Conservation (phyloP, 2,113 vertebrate species). For the Corydoras maculifer region DNA sequence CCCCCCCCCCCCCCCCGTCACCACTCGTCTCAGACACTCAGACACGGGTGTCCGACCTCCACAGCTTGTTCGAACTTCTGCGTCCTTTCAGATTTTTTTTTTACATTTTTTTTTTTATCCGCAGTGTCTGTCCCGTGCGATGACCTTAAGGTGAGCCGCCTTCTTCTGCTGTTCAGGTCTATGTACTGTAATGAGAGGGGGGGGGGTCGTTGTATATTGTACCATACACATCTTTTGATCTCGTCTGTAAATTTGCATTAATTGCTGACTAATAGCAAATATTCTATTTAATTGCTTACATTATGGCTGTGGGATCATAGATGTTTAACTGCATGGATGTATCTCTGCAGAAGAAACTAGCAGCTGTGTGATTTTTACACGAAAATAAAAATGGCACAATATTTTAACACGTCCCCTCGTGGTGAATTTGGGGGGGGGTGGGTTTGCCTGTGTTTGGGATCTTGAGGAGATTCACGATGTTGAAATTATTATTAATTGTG, state of each 20-base stretch:
- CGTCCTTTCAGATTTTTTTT: slow-evolving; percentile 26
- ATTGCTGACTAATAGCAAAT: slow-evolving; percentile 89
- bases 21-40: too few relatives aligned
- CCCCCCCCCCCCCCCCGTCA: too few relatives aligned
- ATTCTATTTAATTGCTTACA: slow-evolving; percentile 89
- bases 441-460: too few relatives aligned
- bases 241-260: slow-evolving; percentile 91
- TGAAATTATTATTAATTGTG: too few relatives aligned
- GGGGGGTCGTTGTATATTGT: slow-evolving; percentile 81
- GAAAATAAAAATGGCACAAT: slow-evolving; percentile 88
- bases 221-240: slow-evolving; percentile 85
- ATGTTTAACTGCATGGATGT: slow-evolving; percentile 90
- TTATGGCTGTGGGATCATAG: slow-evolving; percentile 87
- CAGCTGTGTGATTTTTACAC: slow-evolving; percentile 93
- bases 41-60: too few relatives aligned
- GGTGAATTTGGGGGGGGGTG: background rate
- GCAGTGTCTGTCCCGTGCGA: background rate
- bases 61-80: too few relatives aligned
- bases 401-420: slow-evolving; percentile 76
- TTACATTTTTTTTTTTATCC: background rate
- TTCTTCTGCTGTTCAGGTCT: slow-evolving; percentile 75
- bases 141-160: slow-evolving; percentile 57
- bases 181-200: slow-evolving; percentile 62
- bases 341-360: slow-evolving; percentile 90
- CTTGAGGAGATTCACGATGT: too few relatives aligned